phyloP scores from a whole-genome alignment of 2,888 invertebrate genomes.

The Drosophila macrospina region DNA sequence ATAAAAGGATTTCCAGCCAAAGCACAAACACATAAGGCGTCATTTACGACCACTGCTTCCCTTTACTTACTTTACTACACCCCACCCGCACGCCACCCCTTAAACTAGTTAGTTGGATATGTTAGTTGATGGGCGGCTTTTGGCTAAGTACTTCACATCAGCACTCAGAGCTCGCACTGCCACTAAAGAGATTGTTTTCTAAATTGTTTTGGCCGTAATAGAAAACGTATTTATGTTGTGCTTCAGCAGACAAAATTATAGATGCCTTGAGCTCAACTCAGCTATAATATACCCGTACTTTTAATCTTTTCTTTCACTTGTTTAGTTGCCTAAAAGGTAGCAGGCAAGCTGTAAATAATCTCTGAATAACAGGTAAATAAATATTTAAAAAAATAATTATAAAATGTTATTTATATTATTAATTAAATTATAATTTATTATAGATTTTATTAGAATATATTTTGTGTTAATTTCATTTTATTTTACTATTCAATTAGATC shows the following conservation, averaged over 20 bases:
- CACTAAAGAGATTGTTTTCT: conserved; percentile 59
- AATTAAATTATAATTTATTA: background rate
- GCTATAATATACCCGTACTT: background rate
- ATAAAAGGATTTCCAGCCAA: conserved; percentile 72
- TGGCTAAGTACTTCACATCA: conserved; percentile 37
- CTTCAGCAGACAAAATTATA: background rate
- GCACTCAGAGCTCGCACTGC: conserved; percentile 20
- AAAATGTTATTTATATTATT: no score
- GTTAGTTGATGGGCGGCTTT: conserved; percentile 47
- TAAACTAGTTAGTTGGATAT: conserved; percentile 32
- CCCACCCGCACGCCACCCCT: background rate
- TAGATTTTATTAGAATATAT: background rate
- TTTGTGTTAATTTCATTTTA: background rate
- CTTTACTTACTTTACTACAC: no score
- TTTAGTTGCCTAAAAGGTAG: no score
- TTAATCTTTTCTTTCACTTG: no score
- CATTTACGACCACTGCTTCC: conserved; percentile 42
- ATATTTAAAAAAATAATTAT: no score
- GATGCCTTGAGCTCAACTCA: background rate
- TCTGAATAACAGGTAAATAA: no score
- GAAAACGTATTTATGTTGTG: conserved; percentile 54
- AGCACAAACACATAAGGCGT: conserved; percentile 56
- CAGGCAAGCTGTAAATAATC: no score
- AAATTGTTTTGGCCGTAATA: conserved; percentile 61
- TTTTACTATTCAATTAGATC: no score